Evolutionary conservation across 2,888 invertebrate species (phyloP).

Genomic region (Lysandra bellargus): DNA sequence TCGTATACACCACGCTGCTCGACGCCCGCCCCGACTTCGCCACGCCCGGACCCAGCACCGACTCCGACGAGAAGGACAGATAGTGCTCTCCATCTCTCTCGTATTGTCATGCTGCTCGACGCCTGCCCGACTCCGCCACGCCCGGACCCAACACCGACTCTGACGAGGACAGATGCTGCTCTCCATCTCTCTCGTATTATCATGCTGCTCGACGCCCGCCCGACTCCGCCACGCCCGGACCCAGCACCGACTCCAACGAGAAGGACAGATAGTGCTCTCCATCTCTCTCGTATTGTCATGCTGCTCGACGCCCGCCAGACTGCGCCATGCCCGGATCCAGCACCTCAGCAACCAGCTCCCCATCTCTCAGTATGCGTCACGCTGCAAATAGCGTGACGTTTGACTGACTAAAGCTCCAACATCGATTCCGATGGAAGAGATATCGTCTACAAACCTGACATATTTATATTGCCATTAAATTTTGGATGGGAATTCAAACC

Average conservation of each 20-base stretch:
- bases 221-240: slow-evolving; percentile 72
- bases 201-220: slow-evolving; percentile 90
- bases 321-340: slow-evolving; percentile 67
- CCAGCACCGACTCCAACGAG: slow-evolving; percentile 62
- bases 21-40: slow-evolving; percentile 83
- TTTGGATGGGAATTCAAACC: no score
- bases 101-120: slow-evolving; percentile 85
- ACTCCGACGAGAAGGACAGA: slow-evolving; percentile 64
- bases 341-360: slow-evolving; percentile 39
- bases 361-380: no score
- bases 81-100: slow-evolving; percentile 38
- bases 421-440: no score
- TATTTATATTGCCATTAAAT: no score
- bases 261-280: slow-evolving; percentile 58
- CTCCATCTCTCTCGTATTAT: slow-evolving; percentile 63
- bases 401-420: no score
- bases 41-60: slow-evolving; percentile 64
- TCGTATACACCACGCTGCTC: slow-evolving; percentile 81
- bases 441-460: no score
- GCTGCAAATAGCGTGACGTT: no score
- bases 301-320: slow-evolving; percentile 87
- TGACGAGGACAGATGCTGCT: slow-evolving; percentile 63
- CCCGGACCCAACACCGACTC: slow-evolving; percentile 63
- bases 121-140: slow-evolving; percentile 82
- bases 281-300: slow-evolving; percentile 63